Evolutionary conservation across 1,140 invertebrate genomes (phyloP), one percentile per base, ranked within the genome.

Genomic region (Aphelenchoides avenae): DNA sequence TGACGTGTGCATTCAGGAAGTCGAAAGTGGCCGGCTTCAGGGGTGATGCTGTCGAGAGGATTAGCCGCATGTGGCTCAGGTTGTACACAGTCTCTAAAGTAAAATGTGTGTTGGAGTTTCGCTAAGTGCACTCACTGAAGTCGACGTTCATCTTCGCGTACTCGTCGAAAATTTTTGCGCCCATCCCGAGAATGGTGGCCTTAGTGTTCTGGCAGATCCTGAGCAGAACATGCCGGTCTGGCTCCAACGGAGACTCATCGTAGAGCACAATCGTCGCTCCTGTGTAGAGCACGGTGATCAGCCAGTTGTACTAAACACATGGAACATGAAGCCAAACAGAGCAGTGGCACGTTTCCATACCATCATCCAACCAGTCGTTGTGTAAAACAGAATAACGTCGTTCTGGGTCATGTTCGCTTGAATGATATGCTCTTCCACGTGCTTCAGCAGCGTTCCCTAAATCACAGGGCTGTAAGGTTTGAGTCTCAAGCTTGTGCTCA

Each of bases 351-450:
- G 11, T 36, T 36, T n/a, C 34, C 34, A 36, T 11, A 11, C 34
- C 30, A 84, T 83, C 82, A 84, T 84, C 84, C 83, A 84, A 24
- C 83, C 83, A 36, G 80, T 81, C 5, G 83, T 84, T 42, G 83
- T 84, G 65, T 83, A 84, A 70, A 83, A 84, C 18, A 84, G 73
- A 54, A 84, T 80, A n/a, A 81, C 74, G 70, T 84, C 83, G 41
- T 78, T 70, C 42, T 69, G 49, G 11, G 53, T 68, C 64, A 83
- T 78, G 68, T 84, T 78, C 46, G 79, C 77, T 52, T 84, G 83
- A 18, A 84, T 70, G 11, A 80, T 31, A 68, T 84, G 83, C 61
- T 84, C 83, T 66, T 84, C 79, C 41, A 82, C 59, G 61, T 84
- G 83, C 64, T 84, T 82, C 31, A 84, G 66, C 24, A 84, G 69